Conservation (phyloP, 2,113 vertebrate genomes). For the Drymodes brunneopygia region DNA sequence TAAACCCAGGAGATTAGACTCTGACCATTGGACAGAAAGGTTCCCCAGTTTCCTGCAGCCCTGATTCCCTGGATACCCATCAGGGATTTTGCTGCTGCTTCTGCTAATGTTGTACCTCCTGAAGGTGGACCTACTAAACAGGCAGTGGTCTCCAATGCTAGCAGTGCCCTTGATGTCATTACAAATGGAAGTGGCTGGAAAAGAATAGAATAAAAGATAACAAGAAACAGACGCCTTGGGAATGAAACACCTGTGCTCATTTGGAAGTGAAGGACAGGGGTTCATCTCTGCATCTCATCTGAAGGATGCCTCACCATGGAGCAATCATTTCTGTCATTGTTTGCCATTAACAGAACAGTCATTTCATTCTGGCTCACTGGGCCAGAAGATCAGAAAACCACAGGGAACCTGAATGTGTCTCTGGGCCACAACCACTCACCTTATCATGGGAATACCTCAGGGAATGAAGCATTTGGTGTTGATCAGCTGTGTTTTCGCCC, state of each 20-base stretch:
- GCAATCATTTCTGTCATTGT: not conserved
- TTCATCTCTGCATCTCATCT: not conserved
- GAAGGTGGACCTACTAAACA: not conserved
- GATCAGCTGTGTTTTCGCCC: not conserved
- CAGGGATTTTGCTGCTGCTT: not conserved
- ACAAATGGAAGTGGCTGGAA: not conserved
- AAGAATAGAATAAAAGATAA: not conserved
- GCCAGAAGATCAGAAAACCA: not conserved
- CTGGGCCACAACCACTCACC: not conserved
- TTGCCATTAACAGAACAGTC: not conserved
- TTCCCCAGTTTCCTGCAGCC: not conserved
- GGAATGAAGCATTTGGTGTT: not conserved
- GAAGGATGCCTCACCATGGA: not conserved
- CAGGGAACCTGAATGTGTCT: not conserved
- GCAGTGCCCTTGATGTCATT: not conserved
- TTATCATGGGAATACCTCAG: not conserved
- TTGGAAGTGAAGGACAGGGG: not conserved
- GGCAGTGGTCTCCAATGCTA: not conserved
- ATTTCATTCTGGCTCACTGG: not conserved
- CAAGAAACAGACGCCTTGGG: not conserved
- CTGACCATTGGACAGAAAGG: not conserved
- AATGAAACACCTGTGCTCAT: not conserved
- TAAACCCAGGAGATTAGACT: not conserved
- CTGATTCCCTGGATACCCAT: not conserved
- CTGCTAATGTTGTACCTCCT: not conserved